A percentile compares a stretch with the other conserved stretches of the same genome.
phyloP scores from a whole-genome alignment of 2,888 invertebrate species.

The Gandaritis pyraliata region DNA sequence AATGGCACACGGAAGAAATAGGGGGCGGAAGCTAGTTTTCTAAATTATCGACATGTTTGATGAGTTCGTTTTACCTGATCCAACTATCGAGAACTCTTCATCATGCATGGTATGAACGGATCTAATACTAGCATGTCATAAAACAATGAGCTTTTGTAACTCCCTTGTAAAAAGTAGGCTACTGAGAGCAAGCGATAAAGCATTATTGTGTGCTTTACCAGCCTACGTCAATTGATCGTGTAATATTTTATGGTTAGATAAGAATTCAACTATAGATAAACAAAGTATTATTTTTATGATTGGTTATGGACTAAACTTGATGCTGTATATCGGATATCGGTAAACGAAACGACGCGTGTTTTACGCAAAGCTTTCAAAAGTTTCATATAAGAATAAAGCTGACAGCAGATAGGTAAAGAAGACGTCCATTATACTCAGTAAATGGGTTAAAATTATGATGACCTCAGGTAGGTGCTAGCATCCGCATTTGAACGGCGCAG shows the following conservation, averaged over 20 bases:
- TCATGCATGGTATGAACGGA: conserved; percentile 20
- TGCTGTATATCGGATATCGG: too few relatives aligned
- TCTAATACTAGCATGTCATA: conserved; percentile 25
- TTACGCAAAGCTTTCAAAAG: not conserved
- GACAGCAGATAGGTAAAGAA: too few relatives aligned
- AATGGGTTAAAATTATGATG: too few relatives aligned
- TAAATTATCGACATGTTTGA: conserved; percentile 6
- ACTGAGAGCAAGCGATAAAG: conserved; percentile 4
- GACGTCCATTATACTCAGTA: too few relatives aligned
- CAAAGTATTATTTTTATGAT: not conserved
- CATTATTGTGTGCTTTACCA: not conserved
- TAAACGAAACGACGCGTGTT: not conserved
- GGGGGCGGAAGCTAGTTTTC: too few relatives aligned
- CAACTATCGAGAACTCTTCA: conserved; percentile 29
- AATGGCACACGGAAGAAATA: too few relatives aligned
- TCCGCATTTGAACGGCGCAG: too few relatives aligned
- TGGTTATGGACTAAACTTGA: not conserved
- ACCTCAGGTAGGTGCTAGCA: too few relatives aligned
- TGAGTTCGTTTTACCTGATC: conserved; percentile 24
- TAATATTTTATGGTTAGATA: too few relatives aligned
- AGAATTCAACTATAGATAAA: not conserved
- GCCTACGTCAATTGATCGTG: too few relatives aligned
- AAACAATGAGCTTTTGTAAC: conserved; percentile 4
- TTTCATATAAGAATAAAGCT: too few relatives aligned
- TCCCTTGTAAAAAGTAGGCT: conserved; percentile 1